These are phyloP conservation scores for Chiloscyllium plagiosum DNA, from an alignment of 2,113 vertebrate genomes.

Conservation along the genomic window DNA sequence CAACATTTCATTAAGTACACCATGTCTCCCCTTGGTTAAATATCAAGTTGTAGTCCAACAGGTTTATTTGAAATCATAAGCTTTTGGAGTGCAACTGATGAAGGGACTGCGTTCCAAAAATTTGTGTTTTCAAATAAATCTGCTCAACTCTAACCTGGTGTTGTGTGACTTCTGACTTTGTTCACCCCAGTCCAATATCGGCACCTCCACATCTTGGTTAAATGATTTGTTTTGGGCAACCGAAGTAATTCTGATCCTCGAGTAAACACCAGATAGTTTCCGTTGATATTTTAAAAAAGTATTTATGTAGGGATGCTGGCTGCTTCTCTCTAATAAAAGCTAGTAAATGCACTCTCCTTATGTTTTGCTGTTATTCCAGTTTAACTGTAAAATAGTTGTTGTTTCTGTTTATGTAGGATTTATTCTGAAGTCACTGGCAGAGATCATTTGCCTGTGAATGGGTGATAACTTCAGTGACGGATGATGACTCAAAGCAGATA, in stretches of 20 bases:
- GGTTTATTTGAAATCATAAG: too few species aligned
- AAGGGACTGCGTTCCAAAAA: too few species aligned
- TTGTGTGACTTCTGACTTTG: too few species aligned
- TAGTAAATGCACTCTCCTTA: neutral
- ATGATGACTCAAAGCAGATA: constrained; percentile 1
- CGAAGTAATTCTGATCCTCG: neutral
- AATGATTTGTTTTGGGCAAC: neutral
- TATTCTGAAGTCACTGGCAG: neutral
- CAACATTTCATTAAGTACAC: too few species aligned
- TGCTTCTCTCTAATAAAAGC: neutral
- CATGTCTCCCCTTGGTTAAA: too few species aligned
- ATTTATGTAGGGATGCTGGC: neutral
- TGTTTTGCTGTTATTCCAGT: neutral
- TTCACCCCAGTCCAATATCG: too few species aligned
- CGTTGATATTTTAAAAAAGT: neutral
- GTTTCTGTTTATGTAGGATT: neutral
- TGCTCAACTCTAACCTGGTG: too few species aligned
- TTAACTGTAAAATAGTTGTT: neutral
- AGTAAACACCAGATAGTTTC: neutral
- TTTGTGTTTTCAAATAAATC: too few species aligned
- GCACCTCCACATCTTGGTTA: neutral
- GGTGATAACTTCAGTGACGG: neutral
- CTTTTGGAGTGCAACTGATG: too few species aligned
- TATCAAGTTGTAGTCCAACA: too few species aligned
- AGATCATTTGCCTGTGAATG: neutral